phyloP scores from a whole-genome alignment of 2,113 vertebrate species.

The Ammodytes dubius region DNA sequence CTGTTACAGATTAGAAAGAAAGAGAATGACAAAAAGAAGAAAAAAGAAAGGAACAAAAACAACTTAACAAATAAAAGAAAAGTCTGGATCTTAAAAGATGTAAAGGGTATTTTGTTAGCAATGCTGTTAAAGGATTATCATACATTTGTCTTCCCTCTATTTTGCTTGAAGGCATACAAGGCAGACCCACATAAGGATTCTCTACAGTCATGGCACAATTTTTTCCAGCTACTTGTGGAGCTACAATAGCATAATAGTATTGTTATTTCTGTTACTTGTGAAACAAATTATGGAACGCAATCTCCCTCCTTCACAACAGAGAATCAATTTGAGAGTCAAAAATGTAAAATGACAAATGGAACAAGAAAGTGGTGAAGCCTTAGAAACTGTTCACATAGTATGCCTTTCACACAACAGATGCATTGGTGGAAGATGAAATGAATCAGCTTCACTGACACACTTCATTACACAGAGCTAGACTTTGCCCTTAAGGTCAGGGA shows the following conservation, averaged over 20 bases:
- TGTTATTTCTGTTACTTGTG: constrained; percentile 24
- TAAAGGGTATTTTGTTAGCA: constrained; percentile 1
- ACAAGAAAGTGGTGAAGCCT: constrained; percentile 42
- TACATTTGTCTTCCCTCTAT: not conserved
- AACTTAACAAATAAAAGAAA: not conserved
- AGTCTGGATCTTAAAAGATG: not conserved
- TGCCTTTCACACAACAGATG: constrained; percentile 53
- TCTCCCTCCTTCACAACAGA: constrained; percentile 3
- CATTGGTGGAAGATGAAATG: constrained; percentile 45
- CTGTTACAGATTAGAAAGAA: not conserved
- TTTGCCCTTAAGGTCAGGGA: constrained; percentile 49
- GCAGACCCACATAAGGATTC: constrained; percentile 9
- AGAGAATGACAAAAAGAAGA: not conserved
- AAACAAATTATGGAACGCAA: constrained; percentile 28
- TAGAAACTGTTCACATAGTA: constrained; percentile 58
- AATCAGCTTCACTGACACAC: constrained; percentile 51
- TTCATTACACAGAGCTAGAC: constrained; percentile 54
- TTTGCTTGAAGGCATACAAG: constrained; percentile 33
- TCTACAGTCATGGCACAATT: constrained; percentile 1
- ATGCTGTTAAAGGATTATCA: constrained; percentile 34
- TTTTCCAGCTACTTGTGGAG: constrained; percentile 1
- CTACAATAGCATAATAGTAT: constrained; percentile 8
- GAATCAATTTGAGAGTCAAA: constrained; percentile 49
- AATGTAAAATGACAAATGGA: constrained; percentile 62
- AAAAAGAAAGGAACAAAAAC: not conserved